Conservation (phyloP, 2,888 invertebrate genomes). For the Mesorhabditis spiculigera region DNA sequence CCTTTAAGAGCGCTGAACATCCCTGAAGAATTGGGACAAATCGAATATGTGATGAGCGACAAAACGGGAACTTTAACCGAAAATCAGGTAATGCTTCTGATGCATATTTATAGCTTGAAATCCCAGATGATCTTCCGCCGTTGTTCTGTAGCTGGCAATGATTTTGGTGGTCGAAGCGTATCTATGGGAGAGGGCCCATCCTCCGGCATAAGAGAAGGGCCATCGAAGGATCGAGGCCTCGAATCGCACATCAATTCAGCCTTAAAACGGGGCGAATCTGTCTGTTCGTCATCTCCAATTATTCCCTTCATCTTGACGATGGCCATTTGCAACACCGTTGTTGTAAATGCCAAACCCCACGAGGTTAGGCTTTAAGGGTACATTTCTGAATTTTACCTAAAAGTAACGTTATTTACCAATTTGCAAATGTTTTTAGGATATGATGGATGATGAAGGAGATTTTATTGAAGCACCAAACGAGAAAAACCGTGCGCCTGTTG, state of each 20-base stretch:
- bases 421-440: conserved; percentile 16
- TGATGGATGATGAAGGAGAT: conserved; percentile 40
- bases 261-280: conserved; percentile 11
- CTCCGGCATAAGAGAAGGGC: conserved; percentile 3
- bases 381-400: not conserved
- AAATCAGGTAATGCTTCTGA: conserved; percentile 66
- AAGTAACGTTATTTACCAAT: not conserved
- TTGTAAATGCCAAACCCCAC: conserved; percentile 82
- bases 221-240: conserved; percentile 17
- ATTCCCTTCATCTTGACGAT: conserved; percentile 77
- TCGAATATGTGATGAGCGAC: conserved; percentile 92
- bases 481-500: conserved; percentile 13
- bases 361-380: conserved; percentile 58
- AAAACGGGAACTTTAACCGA: conserved; percentile 97
- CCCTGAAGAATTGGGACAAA: conserved; percentile 91
- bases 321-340: conserved; percentile 86
- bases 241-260: conserved; percentile 15
- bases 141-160: conserved; percentile 82
- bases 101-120: not conserved
- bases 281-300: conserved; percentile 19
- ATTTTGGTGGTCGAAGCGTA: conserved; percentile 66
- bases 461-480: conserved; percentile 29
- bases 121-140: conserved; percentile 83
- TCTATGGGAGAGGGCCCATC: not conserved
- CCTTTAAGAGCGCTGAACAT: conserved; percentile 69